Conservation (phyloP, 2,888 invertebrate genomes). For the Hoplodrina ambigua region DNA sequence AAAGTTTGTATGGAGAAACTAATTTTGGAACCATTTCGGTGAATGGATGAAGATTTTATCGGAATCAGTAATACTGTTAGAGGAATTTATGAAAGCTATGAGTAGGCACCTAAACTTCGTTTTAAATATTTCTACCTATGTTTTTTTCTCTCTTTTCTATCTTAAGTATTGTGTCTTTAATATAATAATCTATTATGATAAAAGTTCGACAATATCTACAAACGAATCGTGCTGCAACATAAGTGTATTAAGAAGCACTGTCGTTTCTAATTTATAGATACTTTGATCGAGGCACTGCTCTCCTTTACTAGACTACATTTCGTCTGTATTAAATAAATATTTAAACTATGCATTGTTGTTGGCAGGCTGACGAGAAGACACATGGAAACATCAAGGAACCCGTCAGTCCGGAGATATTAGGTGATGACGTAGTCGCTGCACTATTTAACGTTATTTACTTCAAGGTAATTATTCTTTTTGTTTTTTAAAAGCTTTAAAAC, state of each 20-base stretch:
- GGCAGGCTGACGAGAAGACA: slow-evolving; percentile 71
- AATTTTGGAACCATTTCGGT: no score
- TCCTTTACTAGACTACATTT: not conserved
- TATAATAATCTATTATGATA: no score
- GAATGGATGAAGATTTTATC: no score
- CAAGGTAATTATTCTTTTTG: slow-evolving; percentile 55
- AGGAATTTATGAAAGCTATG: no score
- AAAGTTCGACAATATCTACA: not conserved
- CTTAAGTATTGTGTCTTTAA: no score
- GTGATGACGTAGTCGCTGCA: slow-evolving; percentile 60
- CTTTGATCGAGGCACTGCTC: not conserved
- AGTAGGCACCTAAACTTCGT: no score
- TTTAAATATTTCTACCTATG: no score
- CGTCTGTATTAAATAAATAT: not conserved
- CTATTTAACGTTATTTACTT: slow-evolving; percentile 76
- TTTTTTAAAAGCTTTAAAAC: not conserved
- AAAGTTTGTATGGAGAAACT: no score
- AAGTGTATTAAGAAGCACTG: not conserved
- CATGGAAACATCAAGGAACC: slow-evolving; percentile 73
- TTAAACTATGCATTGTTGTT: slow-evolving; percentile 13
- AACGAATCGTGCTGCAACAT: not conserved
- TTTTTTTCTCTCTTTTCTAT: no score
- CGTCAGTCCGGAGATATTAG: slow-evolving; percentile 60
- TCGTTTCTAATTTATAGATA: no score
- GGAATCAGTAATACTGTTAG: no score